Base-by-base conservation (phyloP, 2,113 vertebrate genomes). In the Oceanodroma tethys region DNA sequence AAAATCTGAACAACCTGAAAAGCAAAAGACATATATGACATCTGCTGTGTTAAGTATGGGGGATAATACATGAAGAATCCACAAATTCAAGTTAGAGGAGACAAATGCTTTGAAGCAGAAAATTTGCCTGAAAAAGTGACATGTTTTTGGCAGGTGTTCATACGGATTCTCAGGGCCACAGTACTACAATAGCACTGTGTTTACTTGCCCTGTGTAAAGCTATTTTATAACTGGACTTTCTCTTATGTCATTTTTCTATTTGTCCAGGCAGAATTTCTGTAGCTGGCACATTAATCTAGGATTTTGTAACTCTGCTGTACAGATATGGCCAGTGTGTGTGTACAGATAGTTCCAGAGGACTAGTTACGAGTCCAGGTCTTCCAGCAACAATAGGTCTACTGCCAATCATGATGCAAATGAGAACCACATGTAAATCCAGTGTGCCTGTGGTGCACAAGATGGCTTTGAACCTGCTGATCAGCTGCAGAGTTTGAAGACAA, bases 281-380 rank as follows among this genome's bases (percentile, higher is more conserved):
- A 67, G 27, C 14, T 53, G 40, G 18, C 3, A 50, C 8, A 29
- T 9, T 58, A 32, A 63, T 25, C 19, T 20, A 45, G 62, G 21
- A 83, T 11, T 20, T 67, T 12, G 29, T 25, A 47, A n/a, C 30
- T 76, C 16, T 70, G 6, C 25, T 43, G 5, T 62, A 60, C 36
- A 47, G 23, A 8, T 59, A 34, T 0, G 2, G 3, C 3, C 16
- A 59, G 8, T 1, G 0, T 20, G 7, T 11, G 3, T 7, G 11
- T 14, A 56, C 17, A 84, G 13, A 32, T 27, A 16, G 0, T 52
- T 40, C 11, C 32, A 53, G 53, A 91, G 12, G n/a, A 55, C 21
- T 45, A 42, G 25, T 40, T 38, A 27, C 4, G 19, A 68, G 10
- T 25, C 27, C 17, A 67, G 56, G 47, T 75, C 52, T 79, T 48